Evolutionary conservation across 1,140 invertebrate species (phyloP).

Genomic region (Heliconius himera): DNA sequence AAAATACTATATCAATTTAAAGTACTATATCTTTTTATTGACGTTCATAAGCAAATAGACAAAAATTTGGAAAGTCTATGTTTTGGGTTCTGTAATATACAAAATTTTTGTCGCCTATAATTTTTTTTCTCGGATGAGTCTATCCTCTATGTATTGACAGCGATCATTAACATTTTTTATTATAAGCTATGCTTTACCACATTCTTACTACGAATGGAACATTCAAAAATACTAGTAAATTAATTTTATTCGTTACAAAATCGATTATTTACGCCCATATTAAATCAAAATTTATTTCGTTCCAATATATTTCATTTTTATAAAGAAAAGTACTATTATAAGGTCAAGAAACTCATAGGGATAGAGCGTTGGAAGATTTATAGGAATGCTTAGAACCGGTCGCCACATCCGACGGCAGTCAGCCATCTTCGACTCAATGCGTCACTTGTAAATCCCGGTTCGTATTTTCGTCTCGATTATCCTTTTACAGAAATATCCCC

Average conservation of each 20-base stretch:
- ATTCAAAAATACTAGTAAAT: neutral
- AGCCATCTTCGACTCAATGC: slow-evolving; percentile 44
- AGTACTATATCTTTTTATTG: too few relatives aligned
- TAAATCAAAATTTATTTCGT: neutral
- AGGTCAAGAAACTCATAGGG: slow-evolving; percentile 53
- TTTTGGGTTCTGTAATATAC: too few relatives aligned
- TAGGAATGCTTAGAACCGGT: slow-evolving; percentile 72
- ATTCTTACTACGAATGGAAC: neutral
- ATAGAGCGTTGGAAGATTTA: slow-evolving; percentile 60
- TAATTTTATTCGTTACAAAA: slow-evolving; percentile 1
- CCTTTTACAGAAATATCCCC: slow-evolving; percentile 15
- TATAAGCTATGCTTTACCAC: neutral
- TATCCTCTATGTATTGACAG: too few relatives aligned
- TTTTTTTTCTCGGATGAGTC: too few relatives aligned
- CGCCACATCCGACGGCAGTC: slow-evolving; percentile 61
- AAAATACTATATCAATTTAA: neutral
- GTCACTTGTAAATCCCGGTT: slow-evolving; percentile 45
- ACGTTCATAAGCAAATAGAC: too few relatives aligned
- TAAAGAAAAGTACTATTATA: slow-evolving; percentile 29
- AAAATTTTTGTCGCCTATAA: too few relatives aligned
- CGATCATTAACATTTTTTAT: too few relatives aligned
- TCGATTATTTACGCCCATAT: slow-evolving; percentile 29
- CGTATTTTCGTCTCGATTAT: slow-evolving; percentile 27
- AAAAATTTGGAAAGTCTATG: too few relatives aligned
- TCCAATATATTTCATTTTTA: slow-evolving; percentile 32